These are phyloP conservation scores for Propithecus perrieri DNA, from an alignment of 2,797 vertebrate genomes.

Conservation along the genomic window DNA sequence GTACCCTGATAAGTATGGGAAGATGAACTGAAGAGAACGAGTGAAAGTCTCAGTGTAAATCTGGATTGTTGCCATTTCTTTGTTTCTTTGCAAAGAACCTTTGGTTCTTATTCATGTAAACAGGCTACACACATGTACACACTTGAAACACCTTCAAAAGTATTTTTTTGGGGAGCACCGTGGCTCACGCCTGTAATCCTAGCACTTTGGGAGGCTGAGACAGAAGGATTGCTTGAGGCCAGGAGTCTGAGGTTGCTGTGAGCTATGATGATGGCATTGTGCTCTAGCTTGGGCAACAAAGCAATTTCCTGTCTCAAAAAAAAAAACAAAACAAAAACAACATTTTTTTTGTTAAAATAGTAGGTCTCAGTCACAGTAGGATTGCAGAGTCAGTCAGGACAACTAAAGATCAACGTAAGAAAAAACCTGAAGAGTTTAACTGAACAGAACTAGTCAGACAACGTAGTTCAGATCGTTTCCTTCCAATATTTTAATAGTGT, in stretches of 20 bases:
- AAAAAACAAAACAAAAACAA: no score
- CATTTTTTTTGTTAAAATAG: not conserved
- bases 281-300: not conserved
- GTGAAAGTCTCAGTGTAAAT: not conserved
- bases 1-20: not conserved
- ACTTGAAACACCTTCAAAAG: not conserved
- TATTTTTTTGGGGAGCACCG: not conserved
- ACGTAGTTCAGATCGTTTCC: not conserved
- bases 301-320: not conserved
- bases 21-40: not conserved
- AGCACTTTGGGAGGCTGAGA: no score
- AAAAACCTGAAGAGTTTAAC: not conserved
- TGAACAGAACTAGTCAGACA: not conserved
- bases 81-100: not conserved
- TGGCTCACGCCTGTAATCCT: no score
- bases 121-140: not conserved
- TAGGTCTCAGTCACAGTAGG: not conserved
- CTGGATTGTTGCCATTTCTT: not conserved
- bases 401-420: not conserved
- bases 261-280: not conserved
- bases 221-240: no score
- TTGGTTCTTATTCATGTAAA: not conserved
- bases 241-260: not conserved
- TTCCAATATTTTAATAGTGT: not conserved
- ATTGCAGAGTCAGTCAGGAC: not conserved